A percentile compares a stretch with the other conserved stretches of the same genome.
Conservation (phyloP, 1,140 invertebrate species). For the Drosophila azteca region DNA sequence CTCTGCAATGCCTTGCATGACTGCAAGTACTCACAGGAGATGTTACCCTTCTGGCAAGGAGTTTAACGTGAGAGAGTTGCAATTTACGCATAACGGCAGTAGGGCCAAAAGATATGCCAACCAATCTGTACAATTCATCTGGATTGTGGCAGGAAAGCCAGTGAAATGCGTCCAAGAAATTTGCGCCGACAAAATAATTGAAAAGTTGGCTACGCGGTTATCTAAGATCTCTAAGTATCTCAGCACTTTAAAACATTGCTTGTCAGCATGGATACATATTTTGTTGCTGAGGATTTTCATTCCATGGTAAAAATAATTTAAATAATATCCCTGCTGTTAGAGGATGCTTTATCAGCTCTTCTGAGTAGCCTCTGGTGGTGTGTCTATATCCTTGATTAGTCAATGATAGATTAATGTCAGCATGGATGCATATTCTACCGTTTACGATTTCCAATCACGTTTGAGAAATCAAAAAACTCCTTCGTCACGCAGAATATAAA, state of each 20-base stretch:
- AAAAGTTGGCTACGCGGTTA: not conserved
- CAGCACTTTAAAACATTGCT: no score
- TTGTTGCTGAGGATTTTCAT: not conserved
- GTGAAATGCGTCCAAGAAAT: not conserved
- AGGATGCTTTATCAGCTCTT: no score
- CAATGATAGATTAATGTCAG: slow-evolving; percentile 10
- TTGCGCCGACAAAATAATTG: not conserved
- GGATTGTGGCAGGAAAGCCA: not conserved
- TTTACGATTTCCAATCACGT: slow-evolving; percentile 44
- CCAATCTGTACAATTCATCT: slow-evolving; percentile 27
- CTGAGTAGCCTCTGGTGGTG: no score
- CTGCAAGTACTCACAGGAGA: slow-evolving; percentile 14
- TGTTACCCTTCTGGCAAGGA: no score
- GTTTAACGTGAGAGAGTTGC: not conserved
- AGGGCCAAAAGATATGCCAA: slow-evolving; percentile 20
- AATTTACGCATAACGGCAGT: slow-evolving; percentile 25
- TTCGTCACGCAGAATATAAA: slow-evolving; percentile 24
- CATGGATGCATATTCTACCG: not conserved
- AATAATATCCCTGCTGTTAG: not conserved
- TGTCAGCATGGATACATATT: no score
- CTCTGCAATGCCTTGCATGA: not conserved
- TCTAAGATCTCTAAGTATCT: no score
- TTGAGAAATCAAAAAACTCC: slow-evolving; percentile 13
- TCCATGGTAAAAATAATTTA: not conserved
- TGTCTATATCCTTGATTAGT: no score